These are phyloP conservation scores for Carcinoscorpius rotundicauda DNA, from an alignment of 1,140 invertebrate genomes.

Conservation along the genomic window DNA sequence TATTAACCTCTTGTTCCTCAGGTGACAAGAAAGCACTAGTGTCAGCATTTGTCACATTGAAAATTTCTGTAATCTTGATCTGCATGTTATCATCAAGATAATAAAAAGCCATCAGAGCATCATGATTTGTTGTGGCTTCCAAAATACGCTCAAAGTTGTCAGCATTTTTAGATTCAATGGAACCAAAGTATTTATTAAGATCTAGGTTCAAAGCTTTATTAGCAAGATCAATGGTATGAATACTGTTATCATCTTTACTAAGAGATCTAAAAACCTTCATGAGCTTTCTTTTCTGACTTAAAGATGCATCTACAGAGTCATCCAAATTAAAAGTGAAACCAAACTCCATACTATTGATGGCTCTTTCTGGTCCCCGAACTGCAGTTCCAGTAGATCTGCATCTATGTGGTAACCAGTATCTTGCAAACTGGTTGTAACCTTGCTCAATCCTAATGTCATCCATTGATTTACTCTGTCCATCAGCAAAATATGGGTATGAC, in stretches of 20 bases:
- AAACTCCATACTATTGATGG: slow-evolving; percentile 46
- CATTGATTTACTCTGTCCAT: no score
- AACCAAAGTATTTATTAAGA: no score
- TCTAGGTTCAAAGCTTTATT: slow-evolving; percentile 20
- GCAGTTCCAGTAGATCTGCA: neutral
- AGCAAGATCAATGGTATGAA: slow-evolving; percentile 24
- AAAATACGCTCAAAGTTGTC: slow-evolving; percentile 79
- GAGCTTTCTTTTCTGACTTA: neutral
- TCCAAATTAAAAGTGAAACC: slow-evolving; percentile 50
- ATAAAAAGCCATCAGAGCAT: slow-evolving; percentile 77
- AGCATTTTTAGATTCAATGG: slow-evolving; percentile 23
- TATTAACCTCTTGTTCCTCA: slow-evolving; percentile 1
- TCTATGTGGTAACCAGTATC: slow-evolving; percentile 8
- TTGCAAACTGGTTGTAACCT: slow-evolving; percentile 4
- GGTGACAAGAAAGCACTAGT: neutral
- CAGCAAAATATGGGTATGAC: no score
- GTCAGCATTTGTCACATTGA: slow-evolving; percentile 59
- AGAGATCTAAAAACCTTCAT: slow-evolving; percentile 15
- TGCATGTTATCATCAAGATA: slow-evolving; percentile 64
- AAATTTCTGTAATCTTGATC: slow-evolving; percentile 75
- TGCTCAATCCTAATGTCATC: no score
- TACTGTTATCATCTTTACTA: slow-evolving; percentile 14
- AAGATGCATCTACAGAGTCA: neutral
- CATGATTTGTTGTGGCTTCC: slow-evolving; percentile 65
- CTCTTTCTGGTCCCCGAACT: slow-evolving; percentile 12